phyloP scores from a whole-genome alignment of 2,113 vertebrate genomes.

The Gobio gobio region DNA sequence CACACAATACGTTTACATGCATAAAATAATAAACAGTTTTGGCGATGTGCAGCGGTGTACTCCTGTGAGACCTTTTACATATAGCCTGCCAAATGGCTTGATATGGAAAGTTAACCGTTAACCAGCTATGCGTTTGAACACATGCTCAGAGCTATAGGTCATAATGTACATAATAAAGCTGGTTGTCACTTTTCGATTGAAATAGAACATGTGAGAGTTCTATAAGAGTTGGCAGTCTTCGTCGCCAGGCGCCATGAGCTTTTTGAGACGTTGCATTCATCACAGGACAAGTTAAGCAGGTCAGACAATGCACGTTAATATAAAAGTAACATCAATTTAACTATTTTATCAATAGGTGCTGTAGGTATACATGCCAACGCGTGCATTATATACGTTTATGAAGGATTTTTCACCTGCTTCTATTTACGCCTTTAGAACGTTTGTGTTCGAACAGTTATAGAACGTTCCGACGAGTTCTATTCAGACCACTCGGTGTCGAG shows the following conservation, averaged over 20 bases:
- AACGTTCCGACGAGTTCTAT: slow-evolving; percentile 6
- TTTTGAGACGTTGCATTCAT: background rate
- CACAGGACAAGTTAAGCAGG: background rate
- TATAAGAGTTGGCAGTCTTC: background rate
- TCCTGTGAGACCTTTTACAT: background rate
- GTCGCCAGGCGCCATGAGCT: background rate
- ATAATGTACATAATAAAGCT: background rate
- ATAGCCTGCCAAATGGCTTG: background rate
- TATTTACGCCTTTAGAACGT: background rate
- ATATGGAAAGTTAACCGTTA: background rate
- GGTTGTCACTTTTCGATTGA: background rate
- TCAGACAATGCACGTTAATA: background rate
- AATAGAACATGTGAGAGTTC: background rate
- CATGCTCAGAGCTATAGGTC: background rate
- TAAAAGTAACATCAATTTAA: background rate
- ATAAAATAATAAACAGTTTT: background rate
- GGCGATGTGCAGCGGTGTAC: background rate
- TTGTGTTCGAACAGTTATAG: background rate
- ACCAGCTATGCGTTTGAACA: slow-evolving; percentile 2
- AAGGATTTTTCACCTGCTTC: background rate
- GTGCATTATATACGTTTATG: background rate
- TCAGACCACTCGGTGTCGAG: slow-evolving; percentile 20
- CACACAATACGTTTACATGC: background rate
- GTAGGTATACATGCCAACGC: background rate
- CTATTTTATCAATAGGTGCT: background rate